Evolutionary conservation across 2,888 invertebrate species (phyloP).

Genomic region (Troides aeacus): DNA sequence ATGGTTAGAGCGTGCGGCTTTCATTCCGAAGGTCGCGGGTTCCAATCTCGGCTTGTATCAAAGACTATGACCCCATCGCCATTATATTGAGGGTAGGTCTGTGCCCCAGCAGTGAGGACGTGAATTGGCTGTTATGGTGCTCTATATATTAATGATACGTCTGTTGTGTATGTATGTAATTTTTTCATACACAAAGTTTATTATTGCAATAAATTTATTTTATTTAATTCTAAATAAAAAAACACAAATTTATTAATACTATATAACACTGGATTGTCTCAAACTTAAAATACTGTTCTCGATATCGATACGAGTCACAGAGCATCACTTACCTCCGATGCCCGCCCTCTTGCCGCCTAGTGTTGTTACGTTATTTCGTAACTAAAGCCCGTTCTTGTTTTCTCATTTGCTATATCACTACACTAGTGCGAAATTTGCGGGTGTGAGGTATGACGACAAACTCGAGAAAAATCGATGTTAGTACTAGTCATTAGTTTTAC

Average conservation of each 20-base stretch:
- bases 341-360: slow-evolving; percentile 32
- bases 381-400: slow-evolving; percentile 37
- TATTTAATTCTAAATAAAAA: not conserved
- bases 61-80: too few species aligned
- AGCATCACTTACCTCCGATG: slow-evolving; percentile 28
- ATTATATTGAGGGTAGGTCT: too few species aligned
- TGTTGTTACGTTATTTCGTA: slow-evolving; percentile 41
- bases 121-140: too few species aligned
- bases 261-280: not conserved
- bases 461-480: slow-evolving; percentile 25
- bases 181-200: not conserved
- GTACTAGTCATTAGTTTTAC: not conserved
- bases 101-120: too few species aligned
- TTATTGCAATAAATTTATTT: not conserved
- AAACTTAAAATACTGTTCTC: not conserved
- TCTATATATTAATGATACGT: too few species aligned
- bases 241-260: not conserved
- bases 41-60: too few species aligned
- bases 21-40: too few species aligned
- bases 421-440: slow-evolving; percentile 15
- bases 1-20: too few species aligned
- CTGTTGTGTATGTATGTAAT: too few species aligned
- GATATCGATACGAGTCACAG: slow-evolving; percentile 27
- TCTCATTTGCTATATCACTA: slow-evolving; percentile 18
- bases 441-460: slow-evolving; percentile 16